Base-by-base conservation (phyloP, 2,888 invertebrate species). In the Rhamphomyia laevipes region DNA sequence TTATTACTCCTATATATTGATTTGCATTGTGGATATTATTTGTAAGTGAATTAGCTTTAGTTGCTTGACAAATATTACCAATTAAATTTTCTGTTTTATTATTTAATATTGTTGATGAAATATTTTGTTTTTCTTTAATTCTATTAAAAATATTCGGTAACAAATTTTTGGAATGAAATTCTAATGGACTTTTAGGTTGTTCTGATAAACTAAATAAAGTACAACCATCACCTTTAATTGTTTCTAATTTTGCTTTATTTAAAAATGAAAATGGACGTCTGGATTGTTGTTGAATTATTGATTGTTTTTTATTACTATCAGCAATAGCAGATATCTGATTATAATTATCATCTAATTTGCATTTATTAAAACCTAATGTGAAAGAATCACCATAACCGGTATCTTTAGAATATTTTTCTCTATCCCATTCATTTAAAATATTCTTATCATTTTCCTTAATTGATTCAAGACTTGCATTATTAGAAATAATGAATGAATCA, bases 401-500 rank as follows among this genome's bases (percentile, higher is more conserved):
- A 5, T 48, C 38, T 6, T 35, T 35, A n/a, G 35, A 35, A 35
- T 35, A n/a, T n/a, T 35, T 35, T 5, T 10, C 18, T 21, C 12
- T 43, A 45, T 35, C 33, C 27, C 33, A 27, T 38, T 33, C 45
- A 45, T 47, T 43, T 17, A 43, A 46, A 49, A 30, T 43, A 16
- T 47, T 43, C 31, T 33, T 47, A 15, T 48, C 44, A 47, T 49
- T 54, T 48, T 49, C 49, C 6, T 38, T 48, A 6, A 53, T 51
- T 2, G 56, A 40, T 1, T 52, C 45, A 0, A 58, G 52, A 16
- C 55, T 58, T 3, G 53, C 31, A 21, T 60, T 61, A 2, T 51
- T 53, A 0, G 69, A 68, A 10, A 67, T 44, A 6, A 66, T 57
- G 47, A 69, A 66, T 2, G 70, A 70, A 49, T 70, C 67, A 47